phyloP scores from a whole-genome alignment of 2,888 invertebrate species.

The Tineola bisselliella region DNA sequence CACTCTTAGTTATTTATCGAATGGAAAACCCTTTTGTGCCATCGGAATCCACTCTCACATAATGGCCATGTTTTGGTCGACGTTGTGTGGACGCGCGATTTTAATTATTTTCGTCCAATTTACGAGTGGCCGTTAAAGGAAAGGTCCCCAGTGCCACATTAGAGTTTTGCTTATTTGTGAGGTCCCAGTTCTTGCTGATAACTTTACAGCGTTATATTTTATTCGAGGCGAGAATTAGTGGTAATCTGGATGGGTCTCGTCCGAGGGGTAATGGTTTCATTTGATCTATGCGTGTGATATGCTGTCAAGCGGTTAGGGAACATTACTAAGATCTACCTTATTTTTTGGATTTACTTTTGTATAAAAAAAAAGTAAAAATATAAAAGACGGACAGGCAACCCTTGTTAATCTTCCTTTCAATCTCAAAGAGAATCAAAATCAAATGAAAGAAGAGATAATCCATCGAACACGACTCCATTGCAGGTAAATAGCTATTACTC shows the following conservation, averaged over 20 bases:
- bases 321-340: neutral
- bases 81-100: constrained; percentile 49
- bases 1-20: constrained; percentile 50
- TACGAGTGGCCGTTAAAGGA: constrained; percentile 64
- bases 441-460: constrained; percentile 44
- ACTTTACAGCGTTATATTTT: constrained; percentile 57
- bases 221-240: constrained; percentile 47
- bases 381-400: neutral
- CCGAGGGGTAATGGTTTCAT: constrained; percentile 31
- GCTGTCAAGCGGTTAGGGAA: constrained; percentile 13
- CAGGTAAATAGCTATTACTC: constrained; percentile 66
- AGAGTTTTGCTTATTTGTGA: constrained; percentile 41
- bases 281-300: constrained; percentile 22
- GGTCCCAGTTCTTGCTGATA: constrained; percentile 58
- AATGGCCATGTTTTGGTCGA: constrained; percentile 61
- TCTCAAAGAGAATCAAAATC: constrained; percentile 48
- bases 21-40: constrained; percentile 53
- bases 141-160: constrained; percentile 56
- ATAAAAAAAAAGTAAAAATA: neutral
- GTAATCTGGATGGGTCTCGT: constrained; percentile 36
- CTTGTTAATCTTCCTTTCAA: constrained; percentile 35
- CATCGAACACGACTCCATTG: constrained; percentile 27
- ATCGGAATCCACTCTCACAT: constrained; percentile 40
- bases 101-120: constrained; percentile 68
- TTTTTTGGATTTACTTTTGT: neutral